Evolutionary conservation across 2,797 vertebrate species (phyloP), one percentile per base, ranked within the genome.

Genomic region (Sciaenops ocellatus): DNA sequence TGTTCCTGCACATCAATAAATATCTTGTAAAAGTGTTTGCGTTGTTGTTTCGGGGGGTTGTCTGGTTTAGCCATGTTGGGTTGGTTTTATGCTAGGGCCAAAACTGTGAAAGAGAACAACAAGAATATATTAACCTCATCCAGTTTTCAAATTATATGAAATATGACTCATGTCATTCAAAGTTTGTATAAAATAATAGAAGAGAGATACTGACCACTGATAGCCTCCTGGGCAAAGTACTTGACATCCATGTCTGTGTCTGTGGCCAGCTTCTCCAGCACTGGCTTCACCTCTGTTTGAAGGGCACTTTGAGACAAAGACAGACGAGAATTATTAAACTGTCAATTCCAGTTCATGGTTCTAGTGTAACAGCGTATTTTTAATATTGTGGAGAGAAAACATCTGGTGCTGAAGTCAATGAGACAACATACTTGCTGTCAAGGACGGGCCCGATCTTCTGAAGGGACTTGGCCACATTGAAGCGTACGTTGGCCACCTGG

Each of bases 211-310:
- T 42, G 88, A 98, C 97, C 97, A 89, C 95, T 96, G 89, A 98
- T 95, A 47, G 97, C 97, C 94, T 98, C 97, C 93, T 97, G 97
- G 85, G 97, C 97, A 85, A 98, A 98, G 90, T 98, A 98, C 81
- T 97, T 98, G 80, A 98, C 97, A 71, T 98, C 97, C 96, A 97
- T 96, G 84, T 98, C 97, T 85, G 96, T 94, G 87, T 98, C 97
- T 73, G 96, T 93, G 75, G 96, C 94, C 76, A 98, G 89, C 80
- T 96, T 97, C 92, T 97, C 97, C 79, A 98, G 94, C 75, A 97
- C 95, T 0, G 96, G 96, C 88, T 96, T 97, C 84, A 98, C 97
- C 82, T 98, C 96, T 17, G 94, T 88, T 79, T 97, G 96, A 85
- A 98, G 94, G 67, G 96, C 92, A 82, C 97, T 98, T 57, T 3